Percentiles rank a stretch among this genome's conserved stretches.
These are phyloP conservation scores for Leptinotarsa rubiginosa DNA, from an alignment of 2,888 invertebrate genomes.

Conservation along the genomic window DNA sequence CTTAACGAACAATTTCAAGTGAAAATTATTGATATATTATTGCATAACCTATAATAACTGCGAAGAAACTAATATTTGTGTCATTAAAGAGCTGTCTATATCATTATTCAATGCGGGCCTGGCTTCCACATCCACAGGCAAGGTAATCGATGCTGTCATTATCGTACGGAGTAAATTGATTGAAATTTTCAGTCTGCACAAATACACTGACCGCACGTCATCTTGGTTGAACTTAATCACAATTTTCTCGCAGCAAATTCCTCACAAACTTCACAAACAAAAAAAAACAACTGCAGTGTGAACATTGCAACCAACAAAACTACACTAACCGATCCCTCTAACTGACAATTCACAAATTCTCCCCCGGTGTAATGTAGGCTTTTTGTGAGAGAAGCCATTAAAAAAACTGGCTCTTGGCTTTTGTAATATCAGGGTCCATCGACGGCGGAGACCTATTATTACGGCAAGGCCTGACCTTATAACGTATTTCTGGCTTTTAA, in stretches of 20 bases:
- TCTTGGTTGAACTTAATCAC: not conserved
- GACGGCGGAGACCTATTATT: conserved; percentile 61
- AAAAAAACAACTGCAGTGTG: conserved; percentile 49
- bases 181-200: not conserved
- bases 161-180: conserved; percentile 16
- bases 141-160: conserved; percentile 5
- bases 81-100: not conserved
- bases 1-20: not conserved
- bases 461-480: conserved; percentile 46
- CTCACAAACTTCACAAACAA: conserved; percentile 27
- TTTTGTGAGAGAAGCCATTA: conserved; percentile 65
- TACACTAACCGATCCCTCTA: conserved; percentile 60
- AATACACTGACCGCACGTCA: not conserved
- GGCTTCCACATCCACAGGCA: not conserved
- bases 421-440: conserved; percentile 60
- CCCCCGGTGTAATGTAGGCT: conserved; percentile 61
- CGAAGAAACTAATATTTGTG: not conserved
- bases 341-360: conserved; percentile 54
- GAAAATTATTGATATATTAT: not conserved
- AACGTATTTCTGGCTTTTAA: conserved; percentile 28
- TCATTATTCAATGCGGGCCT: not conserved
- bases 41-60: conserved; percentile 12
- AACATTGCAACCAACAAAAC: conserved; percentile 58
- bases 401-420: conserved; percentile 65
- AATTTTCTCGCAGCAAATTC: conserved; percentile 6